These are phyloP conservation scores for Rhinolophus sinicus DNA, from an alignment of 2,113 vertebrate genomes.

Conservation along the genomic window DNA sequence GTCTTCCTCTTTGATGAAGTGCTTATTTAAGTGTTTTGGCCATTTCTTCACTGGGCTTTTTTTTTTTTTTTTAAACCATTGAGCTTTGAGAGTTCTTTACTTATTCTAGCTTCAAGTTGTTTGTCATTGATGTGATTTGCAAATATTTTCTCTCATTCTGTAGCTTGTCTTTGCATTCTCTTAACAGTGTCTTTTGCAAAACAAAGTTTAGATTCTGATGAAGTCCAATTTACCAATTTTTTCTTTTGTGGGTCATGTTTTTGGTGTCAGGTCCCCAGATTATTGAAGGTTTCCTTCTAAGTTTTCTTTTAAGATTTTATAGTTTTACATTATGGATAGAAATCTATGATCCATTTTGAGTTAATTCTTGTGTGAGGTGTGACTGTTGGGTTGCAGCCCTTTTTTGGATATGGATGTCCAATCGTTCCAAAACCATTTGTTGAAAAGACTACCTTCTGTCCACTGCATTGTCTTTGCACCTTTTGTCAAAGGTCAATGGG, in stretches of 20 bases:
- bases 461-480: background rate
- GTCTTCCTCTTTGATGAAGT: background rate
- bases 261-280: background rate
- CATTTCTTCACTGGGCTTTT: background rate
- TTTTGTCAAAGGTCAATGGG: background rate
- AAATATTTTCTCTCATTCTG: background rate
- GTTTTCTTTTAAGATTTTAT: background rate
- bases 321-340: background rate
- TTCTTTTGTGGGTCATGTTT: background rate
- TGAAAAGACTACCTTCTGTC: background rate
- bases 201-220: background rate
- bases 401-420: accelerated
- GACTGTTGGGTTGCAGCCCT: too few relatives aligned
- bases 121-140: background rate
- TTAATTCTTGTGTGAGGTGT: background rate
- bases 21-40: background rate
- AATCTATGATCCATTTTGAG: background rate
- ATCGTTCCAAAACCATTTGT: background rate
- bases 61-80: background rate
- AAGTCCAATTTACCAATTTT: background rate
- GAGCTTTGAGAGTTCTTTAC: background rate
- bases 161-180: background rate
- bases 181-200: background rate
- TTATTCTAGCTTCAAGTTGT: background rate
- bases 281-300: background rate